Base-by-base conservation (phyloP, 2,888 invertebrate genomes). In the Gryllus longicercus region DNA sequence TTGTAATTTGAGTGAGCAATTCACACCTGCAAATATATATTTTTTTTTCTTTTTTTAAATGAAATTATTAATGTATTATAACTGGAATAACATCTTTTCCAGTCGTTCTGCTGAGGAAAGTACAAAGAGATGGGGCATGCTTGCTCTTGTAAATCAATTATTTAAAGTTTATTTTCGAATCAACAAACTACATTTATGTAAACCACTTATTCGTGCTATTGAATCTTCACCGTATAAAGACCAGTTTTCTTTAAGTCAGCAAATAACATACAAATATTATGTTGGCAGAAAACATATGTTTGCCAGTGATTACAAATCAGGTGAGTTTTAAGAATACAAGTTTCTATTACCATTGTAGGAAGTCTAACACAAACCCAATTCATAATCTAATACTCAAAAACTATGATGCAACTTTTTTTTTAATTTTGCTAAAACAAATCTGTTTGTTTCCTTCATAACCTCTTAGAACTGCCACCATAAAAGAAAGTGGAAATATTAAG, bases 221-320 rank as follows among this genome's bases (percentile, higher is more conserved):
- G 99, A 99, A 85, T 96, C 96, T 21, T 94, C 96, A 21, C 93
- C 94, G 0, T 93, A 95, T 83, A 96, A 96, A 87, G 96, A 97
- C 80, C 92, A 92, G 82, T 99, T 98, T 87, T 93, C 95, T 1
- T 87, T 98, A 81, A 94, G 96, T 14, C 98, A 99, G 86, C 94
- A 96, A 86, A 96, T 99, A 80, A 99, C 99, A 0, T 99, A 98
- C 87, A 95, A 95, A 85, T 98, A 98, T 87, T 99, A 97, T 88
- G 96, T 98, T 23, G 99, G 99, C 0, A 91, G 98, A 51, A 98
- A 99, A 87, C 96, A 97, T 3, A 98, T 99, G 96, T 99, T 99
- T 86, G 99, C 99, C 87, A 97, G 97, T 80, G 96, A 99, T 86
- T 97, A 97, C 86, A 93, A 94, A 86, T 91, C 92, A 84, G 92